These are phyloP conservation scores for Cyaniris semiargus DNA, from an alignment of 2,888 invertebrate species.

Conservation along the genomic window DNA sequence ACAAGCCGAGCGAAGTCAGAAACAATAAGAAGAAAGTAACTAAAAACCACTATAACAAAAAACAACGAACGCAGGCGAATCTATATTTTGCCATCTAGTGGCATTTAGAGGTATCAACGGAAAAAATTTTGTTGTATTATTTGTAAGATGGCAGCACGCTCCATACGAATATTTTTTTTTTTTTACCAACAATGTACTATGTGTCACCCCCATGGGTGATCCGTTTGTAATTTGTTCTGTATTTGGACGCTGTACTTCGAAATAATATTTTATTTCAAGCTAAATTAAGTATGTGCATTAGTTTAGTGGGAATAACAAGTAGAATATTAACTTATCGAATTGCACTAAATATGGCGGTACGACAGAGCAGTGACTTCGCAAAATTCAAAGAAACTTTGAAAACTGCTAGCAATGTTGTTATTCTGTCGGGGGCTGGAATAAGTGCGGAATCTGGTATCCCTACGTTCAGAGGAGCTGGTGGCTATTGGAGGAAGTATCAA, in stretches of 20 bases:
- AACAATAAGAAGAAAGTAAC: too few relatives aligned
- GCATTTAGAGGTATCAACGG: too few relatives aligned
- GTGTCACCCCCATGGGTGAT: too few relatives aligned
- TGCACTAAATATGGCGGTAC: constrained; percentile 47
- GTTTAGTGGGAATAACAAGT: constrained; percentile 46
- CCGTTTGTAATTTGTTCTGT: too few relatives aligned
- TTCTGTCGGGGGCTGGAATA: constrained; percentile 89
- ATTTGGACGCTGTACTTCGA: neutral
- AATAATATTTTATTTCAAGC: neutral
- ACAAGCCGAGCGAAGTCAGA: too few relatives aligned
- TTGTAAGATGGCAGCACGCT: too few relatives aligned
- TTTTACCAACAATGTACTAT: too few relatives aligned
- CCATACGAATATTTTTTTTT: too few relatives aligned
- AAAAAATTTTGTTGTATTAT: too few relatives aligned
- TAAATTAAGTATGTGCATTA: constrained; percentile 48
- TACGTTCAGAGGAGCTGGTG: constrained; percentile 91
- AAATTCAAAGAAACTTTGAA: constrained; percentile 81
- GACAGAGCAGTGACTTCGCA: constrained; percentile 64
- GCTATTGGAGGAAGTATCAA: constrained; percentile 89
- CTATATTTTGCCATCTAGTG: too few relatives aligned
- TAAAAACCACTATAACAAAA: too few relatives aligned
- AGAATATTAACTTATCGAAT: constrained; percentile 37
- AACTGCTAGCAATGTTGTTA: constrained; percentile 83
- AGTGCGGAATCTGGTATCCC: constrained; percentile 93
- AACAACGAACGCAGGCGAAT: too few relatives aligned